Base-by-base conservation (phyloP, 2,888 invertebrate genomes). In the Tetanocera ferruginea region DNA sequence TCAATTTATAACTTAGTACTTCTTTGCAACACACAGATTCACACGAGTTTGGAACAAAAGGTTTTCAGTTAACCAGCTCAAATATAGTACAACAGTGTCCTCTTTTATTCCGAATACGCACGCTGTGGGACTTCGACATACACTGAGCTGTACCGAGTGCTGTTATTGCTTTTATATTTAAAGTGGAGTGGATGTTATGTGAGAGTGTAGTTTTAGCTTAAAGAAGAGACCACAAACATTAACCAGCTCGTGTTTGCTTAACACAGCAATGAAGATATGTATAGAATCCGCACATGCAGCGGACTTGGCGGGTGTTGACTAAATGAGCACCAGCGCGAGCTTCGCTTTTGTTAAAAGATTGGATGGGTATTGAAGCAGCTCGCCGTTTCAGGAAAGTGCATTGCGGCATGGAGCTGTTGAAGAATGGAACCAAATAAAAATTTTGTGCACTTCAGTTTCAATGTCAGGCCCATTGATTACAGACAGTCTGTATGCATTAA, bases 161-260 rank as follows among this genome's bases (percentile, higher is more conserved):
- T 76, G 76, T 69, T 73, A 76, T 76, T 73, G 76, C 76, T 73
- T 76, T 78, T 78, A 73, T 78, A 71, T 74, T 52, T 73, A 23
- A 37, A 5, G 72, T 11, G 6, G 37, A 57, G 23, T 43, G 72
- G 34, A n/a, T 57, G 55, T 72, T 23, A 14, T 57, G 55, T 28
- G 37, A 57, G 34, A 14, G 74, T 64, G 51, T 23, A 49, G 51
- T 51, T 51, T 49, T 19, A n/a, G 74, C 64, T 49, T 31, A 49
- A 51, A 64, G 64, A 43, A 62, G 74, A 74, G 64, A 74, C 74
- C 28, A 66, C n/a, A 73, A 64, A n/a, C 31, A 49, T 66, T 6
- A 64, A 72, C 57, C 25, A n/a, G 11, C 74, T 62, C 73, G 19
- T n/a, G 31, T 62, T 25, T 72, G 37, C 28, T 52, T 55, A 19